These are phyloP conservation scores for Theropithecus gelada DNA, from an alignment of 2,113 vertebrate genomes.

Conservation along the genomic window DNA sequence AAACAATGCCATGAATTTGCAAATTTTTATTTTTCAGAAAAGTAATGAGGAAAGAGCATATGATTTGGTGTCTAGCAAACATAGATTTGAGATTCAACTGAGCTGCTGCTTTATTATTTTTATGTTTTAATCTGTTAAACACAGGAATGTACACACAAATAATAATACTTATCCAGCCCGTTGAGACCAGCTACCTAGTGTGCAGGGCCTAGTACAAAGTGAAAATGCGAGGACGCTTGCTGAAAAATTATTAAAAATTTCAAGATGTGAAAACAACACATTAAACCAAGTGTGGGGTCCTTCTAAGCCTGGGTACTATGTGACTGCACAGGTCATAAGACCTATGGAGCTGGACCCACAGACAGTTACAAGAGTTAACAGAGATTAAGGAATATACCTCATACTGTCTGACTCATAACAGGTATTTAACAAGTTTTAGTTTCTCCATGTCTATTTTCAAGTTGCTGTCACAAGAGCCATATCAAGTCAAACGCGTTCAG, in stretches of 20 bases:
- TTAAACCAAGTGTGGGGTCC: not conserved
- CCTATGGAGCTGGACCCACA: accelerated
- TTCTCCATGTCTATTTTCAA: not conserved
- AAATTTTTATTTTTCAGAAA: not conserved
- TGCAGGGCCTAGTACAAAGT: not conserved
- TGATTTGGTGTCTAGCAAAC: not conserved
- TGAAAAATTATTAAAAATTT: not conserved
- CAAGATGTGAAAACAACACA: not conserved
- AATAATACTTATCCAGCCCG: not conserved
- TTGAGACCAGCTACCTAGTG: not conserved
- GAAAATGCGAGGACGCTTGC: not conserved
- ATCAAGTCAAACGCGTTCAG: not conserved
- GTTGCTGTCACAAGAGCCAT: not conserved
- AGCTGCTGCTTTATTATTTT: not conserved
- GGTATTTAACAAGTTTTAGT: not conserved
- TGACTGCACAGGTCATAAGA: not conserved
- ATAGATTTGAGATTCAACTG: not conserved
- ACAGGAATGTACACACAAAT: not conserved
- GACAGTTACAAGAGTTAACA: not conserved
- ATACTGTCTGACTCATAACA: not conserved
- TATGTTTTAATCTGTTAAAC: not conserved
- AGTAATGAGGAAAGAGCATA: not conserved
- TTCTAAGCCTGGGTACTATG: not conserved
- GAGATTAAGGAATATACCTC: not conserved
- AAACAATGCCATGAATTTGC: not conserved